Evolutionary conservation across 1,140 invertebrate species (phyloP).

Genomic region (Platyura marginata): DNA sequence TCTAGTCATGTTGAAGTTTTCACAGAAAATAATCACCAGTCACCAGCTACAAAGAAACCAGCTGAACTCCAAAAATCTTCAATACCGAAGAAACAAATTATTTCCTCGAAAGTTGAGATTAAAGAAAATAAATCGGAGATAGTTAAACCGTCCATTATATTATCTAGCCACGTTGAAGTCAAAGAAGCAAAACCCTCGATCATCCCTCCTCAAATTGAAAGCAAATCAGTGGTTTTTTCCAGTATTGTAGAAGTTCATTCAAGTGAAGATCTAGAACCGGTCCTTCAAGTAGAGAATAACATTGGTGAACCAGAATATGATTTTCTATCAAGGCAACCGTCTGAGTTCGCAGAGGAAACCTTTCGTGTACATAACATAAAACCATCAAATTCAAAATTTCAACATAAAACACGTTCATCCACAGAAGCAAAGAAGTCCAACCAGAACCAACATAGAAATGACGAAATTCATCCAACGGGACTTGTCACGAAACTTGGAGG

Average conservation of each 20-base stretch:
- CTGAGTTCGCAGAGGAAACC: conserved; percentile 59
- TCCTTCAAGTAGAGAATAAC: conserved; percentile 36
- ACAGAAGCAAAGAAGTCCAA: conserved; percentile 8
- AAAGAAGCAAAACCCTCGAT: not conserved
- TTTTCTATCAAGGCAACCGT: conserved; percentile 60
- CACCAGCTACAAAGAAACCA: conserved; percentile 8
- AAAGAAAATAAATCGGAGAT: no score
- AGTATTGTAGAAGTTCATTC: conserved; percentile 31
- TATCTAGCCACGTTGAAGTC: conserved; percentile 31
- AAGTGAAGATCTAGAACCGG: conserved; percentile 23
- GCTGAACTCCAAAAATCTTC: no score
- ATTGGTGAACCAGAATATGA: conserved; percentile 64
- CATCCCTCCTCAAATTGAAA: conserved; percentile 11
- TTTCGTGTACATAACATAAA: conserved; percentile 37
- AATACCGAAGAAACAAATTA: conserved; percentile 11
- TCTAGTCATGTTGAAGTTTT: conserved; percentile 3
- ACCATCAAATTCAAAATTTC: conserved; percentile 12
- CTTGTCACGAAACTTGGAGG: conserved; percentile 64
- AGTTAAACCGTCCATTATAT: conserved; percentile 8
- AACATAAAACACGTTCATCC: conserved; percentile 12
- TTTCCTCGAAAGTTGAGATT: conserved; percentile 5
- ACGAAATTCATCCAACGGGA: conserved; percentile 48
- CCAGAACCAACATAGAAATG: conserved; percentile 24
- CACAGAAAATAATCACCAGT: not conserved
- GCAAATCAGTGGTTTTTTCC: conserved; percentile 15